Conservation (phyloP, 2,113 vertebrate species). For the Sinocyclocheilus rhinocerous region DNA sequence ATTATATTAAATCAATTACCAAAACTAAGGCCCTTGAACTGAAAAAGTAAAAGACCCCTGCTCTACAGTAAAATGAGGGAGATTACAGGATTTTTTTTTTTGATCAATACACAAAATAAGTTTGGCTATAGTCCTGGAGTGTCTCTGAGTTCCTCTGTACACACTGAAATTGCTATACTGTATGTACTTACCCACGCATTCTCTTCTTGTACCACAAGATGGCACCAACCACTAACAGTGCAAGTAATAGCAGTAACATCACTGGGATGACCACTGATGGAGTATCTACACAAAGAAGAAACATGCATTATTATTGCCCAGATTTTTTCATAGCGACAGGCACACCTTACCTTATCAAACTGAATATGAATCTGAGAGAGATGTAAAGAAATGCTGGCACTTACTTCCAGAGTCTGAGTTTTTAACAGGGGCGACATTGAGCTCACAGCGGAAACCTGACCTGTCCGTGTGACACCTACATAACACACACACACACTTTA, state of each 20-base stretch:
- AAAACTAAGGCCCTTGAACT: too few relatives aligned
- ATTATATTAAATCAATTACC: neutral
- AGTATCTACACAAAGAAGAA: conserved; percentile 69
- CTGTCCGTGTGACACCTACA: conserved; percentile 72
- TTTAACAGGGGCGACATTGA: conserved; percentile 46
- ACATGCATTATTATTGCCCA: neutral
- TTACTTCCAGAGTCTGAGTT: conserved; percentile 66
- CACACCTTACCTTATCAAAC: neutral
- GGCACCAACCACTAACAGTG: conserved; percentile 80
- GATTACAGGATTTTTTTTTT: conserved; percentile 1
- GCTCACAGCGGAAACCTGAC: conserved; percentile 72
- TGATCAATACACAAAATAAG: neutral
- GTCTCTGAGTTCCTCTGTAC: neutral
- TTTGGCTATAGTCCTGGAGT: neutral
- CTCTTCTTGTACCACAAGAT: conserved; percentile 92
- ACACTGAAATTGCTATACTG: neutral
- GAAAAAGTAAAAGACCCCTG: conserved; percentile 13
- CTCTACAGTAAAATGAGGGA: neutral
- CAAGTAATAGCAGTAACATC: conserved; percentile 81
- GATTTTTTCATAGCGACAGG: neutral
- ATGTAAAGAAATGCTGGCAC: conserved; percentile 34
- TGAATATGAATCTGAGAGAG: neutral
- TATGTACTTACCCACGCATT: conserved; percentile 88
- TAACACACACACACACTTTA: conserved; percentile 31
- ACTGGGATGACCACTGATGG: conserved; percentile 86